Base-by-base conservation (phyloP, 2,888 invertebrate species). In the Adelognathus sp. region DNA sequence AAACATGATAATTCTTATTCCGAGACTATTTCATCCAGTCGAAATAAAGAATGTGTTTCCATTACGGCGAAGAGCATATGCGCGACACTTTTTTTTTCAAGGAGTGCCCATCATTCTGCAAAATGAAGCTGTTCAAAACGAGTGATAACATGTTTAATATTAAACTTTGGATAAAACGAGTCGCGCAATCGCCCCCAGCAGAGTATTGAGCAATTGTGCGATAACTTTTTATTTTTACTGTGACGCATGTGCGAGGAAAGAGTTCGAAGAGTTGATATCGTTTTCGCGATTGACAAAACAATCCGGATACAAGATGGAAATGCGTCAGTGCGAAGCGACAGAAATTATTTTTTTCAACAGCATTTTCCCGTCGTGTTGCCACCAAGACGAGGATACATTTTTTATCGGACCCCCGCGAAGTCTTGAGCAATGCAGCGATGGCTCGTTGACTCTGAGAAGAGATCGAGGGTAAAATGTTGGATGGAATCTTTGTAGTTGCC, bases 121-220 rank as follows among this genome's bases (percentile, higher is more conserved):
- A 21, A 24, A 1, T 1, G 36, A 14, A 31, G 11, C 14, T 14
- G 41, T 14, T 4, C 33, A n/a, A 39, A 27, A 64, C 70, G 70
- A 70, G n/a, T 39, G 31, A 44, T 39, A 9, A 7, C 14, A 60
- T 24, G 69, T 70, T 70, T 58, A 74, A 70, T 44, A 64, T n/a
- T 27, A 5, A 27, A 41, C 18, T 2, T 21, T n/a, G 24, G 44
- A 46, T 29, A 58, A 44, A n/a, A 73, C 7, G 21, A 29, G 64
- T 58, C 36, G 33, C 16, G 36, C 46, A 56, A 56, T 36, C 64
- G n/a, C 73, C 73, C 73, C 73, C 73, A 24, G 56, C 39, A n/a
- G 56, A 46, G 46, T 56, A 24, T 76, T 71, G 64, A 58, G 64
- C 63, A 72, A 63, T 66, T 58, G 27, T 41, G 3, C 16, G 58